Evolutionary conservation across 2,888 invertebrate genomes (phyloP), one percentile per base, ranked within the genome.

Genomic region (Leptogaster cylindrica): DNA sequence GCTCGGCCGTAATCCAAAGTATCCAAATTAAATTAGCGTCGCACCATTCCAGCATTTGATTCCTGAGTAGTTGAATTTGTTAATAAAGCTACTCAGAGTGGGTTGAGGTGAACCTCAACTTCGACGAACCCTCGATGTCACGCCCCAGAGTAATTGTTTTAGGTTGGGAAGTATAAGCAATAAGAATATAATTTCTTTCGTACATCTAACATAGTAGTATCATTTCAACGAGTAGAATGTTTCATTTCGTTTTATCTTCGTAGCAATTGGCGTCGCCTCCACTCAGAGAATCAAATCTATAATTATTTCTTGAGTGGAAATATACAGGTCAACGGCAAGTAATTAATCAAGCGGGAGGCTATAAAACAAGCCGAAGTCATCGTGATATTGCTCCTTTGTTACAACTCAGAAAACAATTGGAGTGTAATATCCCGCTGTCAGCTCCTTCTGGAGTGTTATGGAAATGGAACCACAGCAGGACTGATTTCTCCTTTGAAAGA

Each of bases 321-420:
- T 18, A 18, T 41, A 41, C 18, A 41, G 41, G 41, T 41, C 18
- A 2, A 41, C 41, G 41, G 16, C 41, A 14, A 12, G 16, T 41
- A 41, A 41, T 41, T 41, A 41, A 41, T 41, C 41, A 41, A 41
- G 41, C 18, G 41, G 41, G 14, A 41, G 41, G 41, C 18, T 41
- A 41, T 41, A 41, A 41, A 41, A 41, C 41, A 41, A n/a, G 16
- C 14, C 3, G n/a, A 41, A 18, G 18, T 18, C 14, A 18, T 41
- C 41, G n/a, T 41, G 41, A 41, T 41, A 41, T 41, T 41, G 41
- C 18, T 14, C 41, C 41, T 41, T 41, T 41, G 41, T 41, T 41
- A 14, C 2, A 18, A 41, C 18, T 41, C 14, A 41, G 18, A 41
- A 18, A 41, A 41, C 41, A 41, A 41, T 41, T 41, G 41, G 41